phyloP scores from a whole-genome alignment of 2,797 vertebrate genomes.

The Semaprochilodus insignis region DNA sequence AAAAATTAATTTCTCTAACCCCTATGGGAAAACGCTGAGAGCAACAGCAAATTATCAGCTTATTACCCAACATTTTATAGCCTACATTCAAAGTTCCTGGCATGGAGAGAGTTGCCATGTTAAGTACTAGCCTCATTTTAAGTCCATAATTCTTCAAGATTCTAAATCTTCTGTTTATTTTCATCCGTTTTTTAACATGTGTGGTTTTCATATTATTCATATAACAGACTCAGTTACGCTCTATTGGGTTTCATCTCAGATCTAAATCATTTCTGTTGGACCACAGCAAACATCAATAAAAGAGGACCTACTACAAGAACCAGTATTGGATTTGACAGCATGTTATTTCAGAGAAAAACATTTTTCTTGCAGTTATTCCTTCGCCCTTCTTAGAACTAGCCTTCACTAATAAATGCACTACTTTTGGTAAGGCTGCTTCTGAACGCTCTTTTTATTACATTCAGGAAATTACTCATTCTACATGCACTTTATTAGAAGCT shows the following conservation, averaged over 20 bases:
- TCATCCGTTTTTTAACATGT: neutral
- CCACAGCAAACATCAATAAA: conserved; percentile 36
- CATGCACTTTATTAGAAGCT: neutral
- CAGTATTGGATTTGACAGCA: conserved; percentile 31
- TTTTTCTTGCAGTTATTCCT: neutral
- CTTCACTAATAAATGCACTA: neutral
- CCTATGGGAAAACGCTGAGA: conserved; percentile 36
- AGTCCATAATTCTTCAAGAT: neutral
- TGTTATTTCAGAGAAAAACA: conserved; percentile 8
- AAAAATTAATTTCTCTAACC: conserved; percentile 27
- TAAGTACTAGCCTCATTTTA: conserved; percentile 1
- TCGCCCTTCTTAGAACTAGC: neutral
- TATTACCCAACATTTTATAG: neutral
- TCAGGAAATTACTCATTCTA: neutral
- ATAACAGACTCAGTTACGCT: neutral
- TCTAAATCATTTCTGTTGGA: conserved; percentile 16
- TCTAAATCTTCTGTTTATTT: conserved; percentile 19
- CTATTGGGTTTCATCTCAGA: conserved; percentile 4
- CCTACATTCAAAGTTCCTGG: neutral
- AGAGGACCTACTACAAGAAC: conserved; percentile 14
- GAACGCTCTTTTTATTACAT: neutral
- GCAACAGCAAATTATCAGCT: conserved; percentile 21
- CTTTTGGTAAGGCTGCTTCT: neutral
- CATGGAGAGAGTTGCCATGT: neutral
- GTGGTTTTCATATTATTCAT: conserved; percentile 21